These are phyloP conservation scores for Pollenia labialis DNA, from an alignment of 2,888 invertebrate species.

Conservation along the genomic window DNA sequence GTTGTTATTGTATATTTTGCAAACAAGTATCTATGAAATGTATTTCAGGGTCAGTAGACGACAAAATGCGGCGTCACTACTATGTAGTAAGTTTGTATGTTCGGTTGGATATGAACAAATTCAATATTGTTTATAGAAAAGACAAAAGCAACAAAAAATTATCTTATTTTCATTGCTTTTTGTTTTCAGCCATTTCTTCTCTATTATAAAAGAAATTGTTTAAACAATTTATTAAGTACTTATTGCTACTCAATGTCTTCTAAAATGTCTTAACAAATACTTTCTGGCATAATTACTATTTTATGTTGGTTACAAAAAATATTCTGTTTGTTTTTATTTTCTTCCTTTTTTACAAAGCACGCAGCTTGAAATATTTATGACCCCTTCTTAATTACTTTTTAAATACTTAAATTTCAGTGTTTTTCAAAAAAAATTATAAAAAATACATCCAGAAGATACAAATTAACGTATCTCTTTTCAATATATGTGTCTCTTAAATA, in stretches of 20 bases:
- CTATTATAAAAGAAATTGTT: not conserved
- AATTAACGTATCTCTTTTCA: not conserved
- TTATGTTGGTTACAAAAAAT: constrained; percentile 1
- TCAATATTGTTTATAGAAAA: constrained; percentile 31
- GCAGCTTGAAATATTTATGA: not conserved
- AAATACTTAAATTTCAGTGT: constrained; percentile 11
- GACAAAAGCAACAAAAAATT: constrained; percentile 1
- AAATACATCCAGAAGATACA: constrained; percentile 16
- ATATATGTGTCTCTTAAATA: too few relatives aligned
- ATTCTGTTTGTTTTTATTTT: not conserved
- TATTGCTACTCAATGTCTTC: not conserved
- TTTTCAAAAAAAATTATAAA: not conserved
- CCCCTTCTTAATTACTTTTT: constrained; percentile 37
- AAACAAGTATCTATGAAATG: constrained; percentile 73
- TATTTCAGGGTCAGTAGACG: constrained; percentile 74
- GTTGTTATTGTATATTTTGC: constrained; percentile 57
- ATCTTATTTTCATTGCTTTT: constrained; percentile 32
- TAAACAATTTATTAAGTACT: not conserved
- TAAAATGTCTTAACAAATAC: not conserved
- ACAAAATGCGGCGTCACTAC: constrained; percentile 73
- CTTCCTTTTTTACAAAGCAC: not conserved
- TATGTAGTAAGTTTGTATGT: constrained; percentile 9
- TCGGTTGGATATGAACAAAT: not conserved
- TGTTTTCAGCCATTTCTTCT: not conserved
- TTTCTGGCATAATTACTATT: not conserved